Base-by-base conservation (phyloP, 2,888 invertebrate genomes). In the Steinernema hermaphroditum region DNA sequence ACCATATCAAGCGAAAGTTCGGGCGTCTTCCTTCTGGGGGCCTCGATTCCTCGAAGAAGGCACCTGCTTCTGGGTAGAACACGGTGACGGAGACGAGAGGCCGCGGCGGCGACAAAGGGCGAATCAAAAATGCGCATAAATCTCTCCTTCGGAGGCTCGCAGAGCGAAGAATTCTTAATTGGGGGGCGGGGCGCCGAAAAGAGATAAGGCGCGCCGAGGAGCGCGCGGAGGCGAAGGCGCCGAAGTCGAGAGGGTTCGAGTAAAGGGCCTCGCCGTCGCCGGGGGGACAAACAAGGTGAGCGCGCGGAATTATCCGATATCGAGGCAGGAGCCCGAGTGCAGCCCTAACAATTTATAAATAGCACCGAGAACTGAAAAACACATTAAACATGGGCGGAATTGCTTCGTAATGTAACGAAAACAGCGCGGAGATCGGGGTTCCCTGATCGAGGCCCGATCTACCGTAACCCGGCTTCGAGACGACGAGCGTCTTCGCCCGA, bases 91-190 rank as follows among this genome's bases (percentile, higher is more conserved):
- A 37, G 37, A 37, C 37, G 37, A 4, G 37, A 12, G 37, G 6
- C 37, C 6, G 37, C 37, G 37, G 37, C 4, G 37, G 62, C 62
- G 62, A 62, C 32, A 62, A 62, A 62, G 62, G 62, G 22, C 16
- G 27, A 29, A 62, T 62, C 62, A 62, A 62, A 62, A 62, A 62
- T 62, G 62, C 62, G 32, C 62, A 62, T 62, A 62, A 62, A 62
- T 62, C 62, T 62, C 62, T 32, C 34, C 34, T 32, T 62, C 32
- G 32, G 62, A 29, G 62, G 62, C 32, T 32, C 62, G 12, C 32
- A 29, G 62, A 62, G 62, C 27, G 29, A 54, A 54, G 62, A 62
- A 62, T 62, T 29, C 32, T 62, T 62, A 62, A 62, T 62, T 62
- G 62, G 62, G n/a, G 32, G 62, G 62, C 62, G 62, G 29, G 29